These are phyloP conservation scores for Zaprionus ghesquierei DNA, from an alignment of 1,140 invertebrate genomes.

Conservation along the genomic window DNA sequence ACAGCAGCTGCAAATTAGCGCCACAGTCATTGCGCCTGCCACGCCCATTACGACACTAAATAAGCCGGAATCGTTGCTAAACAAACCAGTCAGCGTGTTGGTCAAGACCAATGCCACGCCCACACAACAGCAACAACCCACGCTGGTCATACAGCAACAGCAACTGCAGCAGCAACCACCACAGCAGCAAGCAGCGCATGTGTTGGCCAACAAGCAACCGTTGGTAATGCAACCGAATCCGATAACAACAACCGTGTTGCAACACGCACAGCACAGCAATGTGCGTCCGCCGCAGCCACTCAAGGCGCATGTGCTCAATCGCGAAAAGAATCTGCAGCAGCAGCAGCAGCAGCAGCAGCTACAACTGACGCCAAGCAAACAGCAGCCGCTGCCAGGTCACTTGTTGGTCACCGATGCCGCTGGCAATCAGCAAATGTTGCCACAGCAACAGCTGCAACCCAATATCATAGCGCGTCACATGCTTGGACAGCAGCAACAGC, in stretches of 20 bases:
- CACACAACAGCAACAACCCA: constrained; percentile 37
- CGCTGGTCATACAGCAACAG: constrained; percentile 60
- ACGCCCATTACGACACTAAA: constrained; percentile 59
- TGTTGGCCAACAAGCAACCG: constrained; percentile 51
- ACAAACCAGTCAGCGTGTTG: constrained; percentile 72
- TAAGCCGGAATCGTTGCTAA: constrained; percentile 58
- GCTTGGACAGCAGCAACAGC: constrained; percentile 45
- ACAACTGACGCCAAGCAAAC: constrained; percentile 50
- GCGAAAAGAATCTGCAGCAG: constrained; percentile 73
- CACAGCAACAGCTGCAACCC: constrained; percentile 51
- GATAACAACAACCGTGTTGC: constrained; percentile 50
- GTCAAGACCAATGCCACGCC: constrained; percentile 61
- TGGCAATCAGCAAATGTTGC: constrained; percentile 51
- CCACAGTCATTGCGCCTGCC: constrained; percentile 51
- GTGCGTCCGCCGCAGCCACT: constrained; percentile 69
- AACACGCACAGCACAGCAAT: constrained; percentile 66
- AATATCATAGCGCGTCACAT: constrained; percentile 70
- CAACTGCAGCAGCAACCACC: constrained; percentile 24
- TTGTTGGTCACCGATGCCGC: constrained; percentile 63
- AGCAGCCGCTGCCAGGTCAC: constrained; percentile 50
- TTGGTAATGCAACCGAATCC: constrained; percentile 67
- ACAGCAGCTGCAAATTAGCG: constrained; percentile 43
- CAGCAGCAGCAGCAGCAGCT: constrained; percentile 51
- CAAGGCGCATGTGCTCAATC: constrained; percentile 75
- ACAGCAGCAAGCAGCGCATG: constrained; percentile 22